Evolutionary conservation across 2,797 vertebrate species (phyloP), one percentile per base, ranked within the genome.

Genomic region (Phataginus tricuspis): DNA sequence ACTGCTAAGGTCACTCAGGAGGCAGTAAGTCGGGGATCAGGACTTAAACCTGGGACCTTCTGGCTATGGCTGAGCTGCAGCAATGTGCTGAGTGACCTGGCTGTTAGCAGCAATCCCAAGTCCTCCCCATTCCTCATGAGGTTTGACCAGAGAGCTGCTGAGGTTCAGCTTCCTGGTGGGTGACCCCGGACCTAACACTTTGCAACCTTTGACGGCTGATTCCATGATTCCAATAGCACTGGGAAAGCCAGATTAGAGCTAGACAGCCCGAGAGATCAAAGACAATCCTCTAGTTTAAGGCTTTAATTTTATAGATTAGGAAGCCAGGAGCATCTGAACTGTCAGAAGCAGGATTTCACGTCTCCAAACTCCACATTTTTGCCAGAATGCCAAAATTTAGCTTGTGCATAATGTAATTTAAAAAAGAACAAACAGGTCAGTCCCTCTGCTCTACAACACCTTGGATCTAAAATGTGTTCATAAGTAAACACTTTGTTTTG

Each of bases 181-280:
- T 37, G 7, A 78, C 37, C 59, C 45, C 29, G 69, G 29, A 23
- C 55, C 53, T 37, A 0, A 15, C 0, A 2, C 12, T 29, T 39
- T 71, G 68, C 7, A 16, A 31, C 74, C 66, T 86, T 34, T 7
- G 4, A 23, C 27, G 9, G 45, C 13, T 13, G 27, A 19, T 2
- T 29, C 25, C 1, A 0, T 55, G 66, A 61, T 72, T 63, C 59
- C 68, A 69, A 0, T 7, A 0, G 4, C 0, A 1, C 21, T 4
- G 0, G n/a, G n/a, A 77, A 85, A 49, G 37, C 68, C 7, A 1
- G 13, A 31, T 27, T 29, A 21, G 13, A 0, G 5, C n/a, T 42
- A 18, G 8, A 23, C 27, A 74, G 21, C 74, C 61, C 3, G 0
- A 53, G 77, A 14, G 19, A 5, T 34, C 37, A 27, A 42, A 29